Base-by-base conservation (phyloP, 2,888 invertebrate species). In the Synanthedon andrenaeformis region DNA sequence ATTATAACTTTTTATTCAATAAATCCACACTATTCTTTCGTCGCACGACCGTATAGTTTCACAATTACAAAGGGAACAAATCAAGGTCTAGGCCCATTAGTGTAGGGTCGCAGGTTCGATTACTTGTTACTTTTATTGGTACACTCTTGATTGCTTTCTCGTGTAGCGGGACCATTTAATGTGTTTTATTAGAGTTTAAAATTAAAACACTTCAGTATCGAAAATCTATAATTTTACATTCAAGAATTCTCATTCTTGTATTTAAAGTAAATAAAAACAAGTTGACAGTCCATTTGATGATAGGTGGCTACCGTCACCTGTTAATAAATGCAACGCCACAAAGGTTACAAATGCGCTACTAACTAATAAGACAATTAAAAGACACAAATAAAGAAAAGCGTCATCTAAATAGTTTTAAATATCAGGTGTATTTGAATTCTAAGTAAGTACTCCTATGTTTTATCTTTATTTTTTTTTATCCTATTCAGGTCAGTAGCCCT, bases 91-190 rank as follows among this genome's bases (percentile, higher is more conserved):
- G 14, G 53, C 42, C 51, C 63, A 61, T 62, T 65, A 63, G 60
- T 54, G 57, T 52, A 56, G 60, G 67, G 62, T 58, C 54, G 51
- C 13, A 53, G 61, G 59, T 66, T 66, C 67, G 66, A 66, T 67
- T 59, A 57, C 61, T 60, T 56, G 56, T 59, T 45, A 45, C 52
- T 52, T 61, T 57, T 64, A 61, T 66, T 61, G 60, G 13, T 45
- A 45, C 45, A 45, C 45, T 45, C 14, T 12, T 45, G 45, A 45
- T 45, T 45, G 45, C 45, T 45, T 45, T 45, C 45, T 14, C 45
- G 5, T 45, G 14, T 45, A 45, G 35, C 3, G 0, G 8, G 10
- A 35, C 35, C 8, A 10, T 35, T 35, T 10, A 35, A 35, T 10
- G 35, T 35, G 35, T 35, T 35, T 35, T 35, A 35, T 35, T 35